These are phyloP conservation scores for Saccostrea glomerata DNA, from an alignment of 1,140 invertebrate genomes.

Conservation along the genomic window DNA sequence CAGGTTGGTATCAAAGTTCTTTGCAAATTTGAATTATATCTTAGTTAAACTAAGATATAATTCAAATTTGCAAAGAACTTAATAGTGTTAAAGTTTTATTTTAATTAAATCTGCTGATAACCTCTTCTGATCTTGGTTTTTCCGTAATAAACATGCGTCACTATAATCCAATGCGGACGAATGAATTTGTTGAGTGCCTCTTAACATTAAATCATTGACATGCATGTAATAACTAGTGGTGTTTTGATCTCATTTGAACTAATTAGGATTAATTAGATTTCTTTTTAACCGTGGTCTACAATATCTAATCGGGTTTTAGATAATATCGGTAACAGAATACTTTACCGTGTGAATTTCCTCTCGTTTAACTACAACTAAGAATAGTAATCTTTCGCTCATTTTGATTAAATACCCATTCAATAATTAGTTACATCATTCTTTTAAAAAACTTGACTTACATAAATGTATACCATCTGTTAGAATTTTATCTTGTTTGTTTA, in stretches of 20 bases:
- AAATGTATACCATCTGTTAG: not conserved
- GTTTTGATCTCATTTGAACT: not conserved
- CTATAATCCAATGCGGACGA: not conserved
- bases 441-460: not conserved
- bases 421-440: not conserved
- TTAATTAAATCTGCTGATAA: not conserved
- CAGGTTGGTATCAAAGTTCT: no score
- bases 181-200: not conserved
- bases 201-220: not conserved
- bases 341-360: not conserved
- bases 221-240: not conserved
- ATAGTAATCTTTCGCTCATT: not conserved
- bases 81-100: no score
- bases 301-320: not conserved
- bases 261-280: not conserved
- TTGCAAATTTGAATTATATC: no score
- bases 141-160: not conserved
- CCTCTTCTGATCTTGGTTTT: not conserved
- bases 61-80: no score
- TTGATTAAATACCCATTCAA: not conserved
- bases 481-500: not conserved
- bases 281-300: not conserved
- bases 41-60: no score
- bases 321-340: not conserved
- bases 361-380: not conserved